Evolutionary conservation across 2,797 vertebrate species (phyloP), one percentile per base, ranked within the genome.

Genomic region (Lateolabrax maculatus): DNA sequence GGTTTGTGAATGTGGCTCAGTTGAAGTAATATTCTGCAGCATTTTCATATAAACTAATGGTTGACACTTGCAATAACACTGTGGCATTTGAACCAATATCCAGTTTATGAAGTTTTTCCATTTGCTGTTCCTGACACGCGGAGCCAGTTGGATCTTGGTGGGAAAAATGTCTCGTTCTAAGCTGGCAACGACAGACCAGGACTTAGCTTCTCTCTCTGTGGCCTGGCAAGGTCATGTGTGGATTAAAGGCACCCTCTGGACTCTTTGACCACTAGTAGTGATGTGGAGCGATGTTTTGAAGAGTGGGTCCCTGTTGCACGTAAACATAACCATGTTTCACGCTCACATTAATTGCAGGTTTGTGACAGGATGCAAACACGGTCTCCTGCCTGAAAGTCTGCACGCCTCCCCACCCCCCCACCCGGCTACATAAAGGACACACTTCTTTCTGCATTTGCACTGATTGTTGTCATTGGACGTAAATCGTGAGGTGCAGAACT

Each of bases 21-120:
- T 25, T 63, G 16, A 58, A 60, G 21, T 60, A 6, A 52, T 29
- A 64, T 43, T 73, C 52, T 51, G 57, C 48, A 49, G 41, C 16
- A 37, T 52, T 58, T 72, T 62, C 29, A 36, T 15, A 56, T 13
- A 63, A 75, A 76, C 57, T 37, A n/a, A 57, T 3, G 36, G 27
- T 13, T 37, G 69, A 82, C 77, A 64, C 37, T 53, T 27, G 36
- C 21, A 70, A 23, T 25, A 68, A 46, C 63, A 72, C 43, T 49
- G 39, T 11, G 69, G 66, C 66, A 19, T 71, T 70, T 57, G 27
- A 21, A 76, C 41, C 53, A 62, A 31, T 6, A 60, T 44, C 34
- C 68, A 69, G 23, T 58, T 55, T 39, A 67, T 66, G 29, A 56
- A 39, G 39, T 25, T 64, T 72, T 64, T 72, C 72, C 67, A 52